Base-by-base conservation (phyloP, 2,113 vertebrate genomes). In the Dipodomys stephensi region DNA sequence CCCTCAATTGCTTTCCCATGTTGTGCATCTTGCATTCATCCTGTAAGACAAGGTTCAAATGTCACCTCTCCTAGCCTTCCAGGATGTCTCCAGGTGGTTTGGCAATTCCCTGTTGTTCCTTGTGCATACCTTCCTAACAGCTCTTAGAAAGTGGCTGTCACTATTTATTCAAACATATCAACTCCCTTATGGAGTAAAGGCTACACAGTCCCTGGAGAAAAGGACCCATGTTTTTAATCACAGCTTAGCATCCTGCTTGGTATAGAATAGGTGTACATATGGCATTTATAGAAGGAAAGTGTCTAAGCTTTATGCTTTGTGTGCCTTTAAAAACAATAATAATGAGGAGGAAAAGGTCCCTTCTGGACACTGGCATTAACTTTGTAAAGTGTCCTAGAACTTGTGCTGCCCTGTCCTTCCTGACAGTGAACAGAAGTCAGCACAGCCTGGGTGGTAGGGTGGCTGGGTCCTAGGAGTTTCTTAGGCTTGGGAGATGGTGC, bases 321-420 rank as follows among this genome's bases (percentile, higher is more conserved):
- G 32, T 49, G 64, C 53, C 62, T 96, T 93, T 91, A 83, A 95
- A 81, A 95, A 87, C 13, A 44, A 32, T 46, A 76, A 88, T 15
- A 68, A 78, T 27, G 39, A 57, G n/a, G 64, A 90, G 16, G 85
- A 67, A 76, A 83, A 91, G 68, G 27, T 88, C 46, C 32, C 68
- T 89, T 60, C 39, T 30, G 83, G 71, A 62, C 4, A 25, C 22
- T 67, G 69, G 35, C 44, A 27, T 68, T 53, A 15, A 25, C 67
- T 91, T 86, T 67, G 44, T 68, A 60, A 93, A 86, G 49, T 23
- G 22, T 32, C 10, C 53, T 57, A 18, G 53, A 18, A 57, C 53
- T 16, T 57, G 53, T 57, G 53, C 53, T 57, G 53, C 53, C 53
- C 15, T 57, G 53, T 57, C 15, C 53, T 16, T 57, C 23, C 53